Percentiles rank a stretch among this genome's conserved stretches.
These are phyloP conservation scores for Struthio camelus DNA, from an alignment of 2,113 vertebrate species.

Conservation along the genomic window DNA sequence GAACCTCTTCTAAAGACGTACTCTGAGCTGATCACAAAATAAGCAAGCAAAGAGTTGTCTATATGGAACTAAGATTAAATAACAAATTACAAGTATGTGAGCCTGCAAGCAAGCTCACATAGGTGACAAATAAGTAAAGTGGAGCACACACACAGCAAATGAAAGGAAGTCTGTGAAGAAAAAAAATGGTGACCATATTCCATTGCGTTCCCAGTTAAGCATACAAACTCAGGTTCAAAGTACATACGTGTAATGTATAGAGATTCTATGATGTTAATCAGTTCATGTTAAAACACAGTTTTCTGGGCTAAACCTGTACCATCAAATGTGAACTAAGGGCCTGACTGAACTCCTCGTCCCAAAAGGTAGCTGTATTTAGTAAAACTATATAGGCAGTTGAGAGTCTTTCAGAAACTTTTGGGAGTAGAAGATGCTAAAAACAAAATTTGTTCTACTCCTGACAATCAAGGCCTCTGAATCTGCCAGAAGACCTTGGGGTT, in stretches of 20 bases:
- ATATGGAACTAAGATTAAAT: slow-evolving; percentile 26
- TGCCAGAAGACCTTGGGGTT: not conserved
- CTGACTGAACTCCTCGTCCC: not conserved
- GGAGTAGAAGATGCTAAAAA: not conserved
- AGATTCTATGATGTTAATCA: not conserved
- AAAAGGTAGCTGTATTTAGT: not conserved
- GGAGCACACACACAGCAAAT: not conserved
- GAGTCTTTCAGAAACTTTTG: not conserved
- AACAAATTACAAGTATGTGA: slow-evolving; percentile 33
- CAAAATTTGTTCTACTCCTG: not conserved
- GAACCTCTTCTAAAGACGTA: slow-evolving; percentile 54
- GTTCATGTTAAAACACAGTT: not conserved
- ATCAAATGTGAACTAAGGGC: not conserved
- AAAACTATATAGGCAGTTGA: not conserved
- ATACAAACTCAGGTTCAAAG: not conserved
- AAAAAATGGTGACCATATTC: accelerated
- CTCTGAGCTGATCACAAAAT: slow-evolving; percentile 56
- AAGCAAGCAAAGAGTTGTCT: slow-evolving; percentile 33
- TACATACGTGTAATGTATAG: accelerated
- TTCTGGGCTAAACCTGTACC: not conserved
- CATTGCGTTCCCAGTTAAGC: not conserved
- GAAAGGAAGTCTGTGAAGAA: not conserved
- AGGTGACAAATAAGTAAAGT: not conserved
- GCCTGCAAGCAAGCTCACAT: not conserved
- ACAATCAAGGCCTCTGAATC: not conserved